Base-by-base conservation (phyloP, 92 coral and sea anemone species). In the Parazoanthus atlanticus region DNA sequence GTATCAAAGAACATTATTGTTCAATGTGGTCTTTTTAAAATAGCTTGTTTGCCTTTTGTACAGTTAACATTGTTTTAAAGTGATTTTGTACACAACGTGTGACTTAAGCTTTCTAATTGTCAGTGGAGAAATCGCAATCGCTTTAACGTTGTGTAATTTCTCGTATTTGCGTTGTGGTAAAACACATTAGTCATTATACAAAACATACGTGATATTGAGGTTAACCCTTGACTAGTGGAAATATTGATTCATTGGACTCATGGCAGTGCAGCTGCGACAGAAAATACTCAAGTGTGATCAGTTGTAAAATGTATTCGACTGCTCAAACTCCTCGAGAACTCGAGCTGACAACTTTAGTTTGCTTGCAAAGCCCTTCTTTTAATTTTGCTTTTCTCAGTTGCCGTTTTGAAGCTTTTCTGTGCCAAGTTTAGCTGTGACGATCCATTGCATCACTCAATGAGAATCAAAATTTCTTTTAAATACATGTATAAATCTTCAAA, bases 51-150 rank as follows among this genome's bases (percentile, higher is more conserved):
- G 61, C 36, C 77, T 46, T 69, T 41, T 41, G 56, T 31, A 78
- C 10, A 47, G 41, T 69, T 67, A 69, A 79, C 67, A 79, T 33
- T 61, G 67, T 80, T 56, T 61, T 61, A 61, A 56, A 84, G 78
- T 84, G 78, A 76, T 40, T 26, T 43, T 84, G 87, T 84, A 70
- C 87, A 84, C 78, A 84, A 41, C 76, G 79, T 47, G 58, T 23
- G 65, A 11, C 61, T 46, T 26, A 28, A 38, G 56, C 79, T 32
- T 74, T 61, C 1, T 61, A 21, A 61, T 3, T 23, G 26, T 23
- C 1, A 21, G n/a, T 61, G 69, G 69, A 61, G 28, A 61, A 61
- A 25, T 25, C 28, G 28, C 69, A 61, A 30, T 33, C n/a, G 46
- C 10, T 19, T 31, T 15, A 21, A 8, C 7, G 8, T 2, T 1